A percentile compares a stretch with the other conserved stretches of the same genome.
Evolutionary conservation across 2,797 vertebrate species (phyloP).

Genomic region (Poeciliopsis presidionis): DNA sequence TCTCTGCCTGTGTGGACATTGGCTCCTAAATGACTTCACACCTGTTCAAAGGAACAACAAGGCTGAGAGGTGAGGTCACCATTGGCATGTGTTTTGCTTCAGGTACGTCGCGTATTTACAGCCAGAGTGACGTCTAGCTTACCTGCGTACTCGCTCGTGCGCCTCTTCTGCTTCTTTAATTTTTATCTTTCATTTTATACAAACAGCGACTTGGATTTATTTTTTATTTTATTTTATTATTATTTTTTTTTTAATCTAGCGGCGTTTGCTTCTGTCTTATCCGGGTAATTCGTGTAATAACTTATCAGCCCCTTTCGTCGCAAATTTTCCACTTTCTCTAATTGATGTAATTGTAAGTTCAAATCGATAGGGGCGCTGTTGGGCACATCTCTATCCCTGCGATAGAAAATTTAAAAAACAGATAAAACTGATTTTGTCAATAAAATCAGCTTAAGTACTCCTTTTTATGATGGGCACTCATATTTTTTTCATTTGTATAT

Average conservation of each 20-base stretch:
- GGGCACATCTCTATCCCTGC: background rate
- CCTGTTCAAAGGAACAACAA: conserved; percentile 41
- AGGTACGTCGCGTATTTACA: conserved; percentile 17
- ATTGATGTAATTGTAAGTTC: conserved; percentile 18
- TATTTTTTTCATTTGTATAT: background rate
- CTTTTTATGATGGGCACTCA: background rate
- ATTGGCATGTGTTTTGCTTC: background rate
- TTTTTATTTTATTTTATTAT: background rate
- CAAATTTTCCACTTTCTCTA: conserved; percentile 3
- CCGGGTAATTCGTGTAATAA: background rate
- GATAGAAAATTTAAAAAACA: conserved; percentile 49
- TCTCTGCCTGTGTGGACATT: conserved; percentile 29
- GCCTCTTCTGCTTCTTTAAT: background rate
- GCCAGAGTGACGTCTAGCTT: conserved; percentile 18
- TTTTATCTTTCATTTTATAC: background rate
- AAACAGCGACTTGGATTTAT: background rate
- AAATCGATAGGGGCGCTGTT: conserved; percentile 38
- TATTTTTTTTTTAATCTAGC: too few species aligned
- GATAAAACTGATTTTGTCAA: conserved; percentile 17
- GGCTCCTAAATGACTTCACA: conserved; percentile 20
- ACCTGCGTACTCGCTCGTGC: conserved; percentile 8
- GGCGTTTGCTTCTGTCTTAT: background rate
- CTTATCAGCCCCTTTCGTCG: conserved; percentile 13
- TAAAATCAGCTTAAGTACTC: background rate
- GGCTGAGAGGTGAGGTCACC: conserved; percentile 27